Conservation (phyloP, 1,140 invertebrate genomes). For the Drosophila nannoptera region DNA sequence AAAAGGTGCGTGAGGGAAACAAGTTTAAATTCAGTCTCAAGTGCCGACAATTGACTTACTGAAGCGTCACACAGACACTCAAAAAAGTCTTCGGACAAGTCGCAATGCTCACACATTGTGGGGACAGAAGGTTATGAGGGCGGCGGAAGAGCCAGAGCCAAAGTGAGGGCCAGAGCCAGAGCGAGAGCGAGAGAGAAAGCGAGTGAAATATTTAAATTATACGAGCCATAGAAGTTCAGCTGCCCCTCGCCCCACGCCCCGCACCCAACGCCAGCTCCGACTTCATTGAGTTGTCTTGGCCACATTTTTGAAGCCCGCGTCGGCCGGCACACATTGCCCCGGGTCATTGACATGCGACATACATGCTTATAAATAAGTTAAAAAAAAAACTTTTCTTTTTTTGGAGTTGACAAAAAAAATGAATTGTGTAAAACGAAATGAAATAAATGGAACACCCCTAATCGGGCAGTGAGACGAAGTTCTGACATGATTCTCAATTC, state of each 20-base stretch:
- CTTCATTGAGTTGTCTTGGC: slow-evolving; percentile 46
- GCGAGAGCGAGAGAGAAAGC: slow-evolving; percentile 13
- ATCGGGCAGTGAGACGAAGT: slow-evolving; percentile 8
- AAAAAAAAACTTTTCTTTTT: neutral
- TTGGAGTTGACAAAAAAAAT: slow-evolving; percentile 9
- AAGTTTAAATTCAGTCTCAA: slow-evolving; percentile 48
- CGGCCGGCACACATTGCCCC: slow-evolving; percentile 31
- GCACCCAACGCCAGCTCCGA: neutral
- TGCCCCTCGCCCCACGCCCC: slow-evolving; percentile 3
- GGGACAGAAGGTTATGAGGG: slow-evolving; percentile 16
- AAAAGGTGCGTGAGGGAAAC: neutral
- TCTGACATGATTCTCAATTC: slow-evolving; percentile 4
- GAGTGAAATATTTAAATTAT: slow-evolving; percentile 50
- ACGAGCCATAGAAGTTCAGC: slow-evolving; percentile 45
- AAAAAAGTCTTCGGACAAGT: slow-evolving; percentile 19
- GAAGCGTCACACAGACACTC: slow-evolving; percentile 49
- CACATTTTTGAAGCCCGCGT: slow-evolving; percentile 22
- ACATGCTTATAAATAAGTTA: slow-evolving; percentile 12
- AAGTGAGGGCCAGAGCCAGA: no score
- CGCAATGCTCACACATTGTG: slow-evolving; percentile 6
- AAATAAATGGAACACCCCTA: slow-evolving; percentile 28
- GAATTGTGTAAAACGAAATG: neutral
- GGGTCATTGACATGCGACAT: slow-evolving; percentile 41
- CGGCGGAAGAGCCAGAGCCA: no score
- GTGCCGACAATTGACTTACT: slow-evolving; percentile 74